Conservation (phyloP, 2,888 invertebrate genomes). For the Nomada lathburiana region DNA sequence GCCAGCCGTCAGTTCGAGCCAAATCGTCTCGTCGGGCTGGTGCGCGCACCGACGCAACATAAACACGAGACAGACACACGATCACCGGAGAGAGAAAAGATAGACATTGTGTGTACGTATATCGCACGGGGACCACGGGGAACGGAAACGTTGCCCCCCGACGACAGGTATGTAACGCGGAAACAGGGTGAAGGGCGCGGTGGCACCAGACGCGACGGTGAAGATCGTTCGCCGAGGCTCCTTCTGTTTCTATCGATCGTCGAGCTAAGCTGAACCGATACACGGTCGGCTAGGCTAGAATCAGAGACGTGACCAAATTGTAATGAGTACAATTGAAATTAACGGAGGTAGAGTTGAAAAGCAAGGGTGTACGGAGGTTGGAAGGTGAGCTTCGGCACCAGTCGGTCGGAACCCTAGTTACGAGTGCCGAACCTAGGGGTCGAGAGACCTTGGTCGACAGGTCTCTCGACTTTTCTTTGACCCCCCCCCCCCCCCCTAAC, state of each 20-base stretch:
- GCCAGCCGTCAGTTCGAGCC: conserved; percentile 34
- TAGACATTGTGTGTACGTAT: not conserved
- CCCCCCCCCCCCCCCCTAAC: not conserved
- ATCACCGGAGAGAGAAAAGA: not conserved
- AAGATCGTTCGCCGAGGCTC: conserved; percentile 14
- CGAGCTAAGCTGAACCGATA: not conserved
- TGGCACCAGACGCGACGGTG: conserved; percentile 62
- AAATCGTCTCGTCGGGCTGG: conserved; percentile 13
- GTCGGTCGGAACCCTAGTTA: conserved; percentile 84
- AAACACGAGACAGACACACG: conserved; percentile 21
- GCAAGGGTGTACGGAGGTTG: conserved; percentile 80
- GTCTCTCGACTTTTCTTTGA: conserved; percentile 75
- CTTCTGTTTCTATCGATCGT: not conserved
- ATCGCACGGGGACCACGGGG: conserved; percentile 36
- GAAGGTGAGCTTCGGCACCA: conserved; percentile 82
- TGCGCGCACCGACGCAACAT: conserved; percentile 25
- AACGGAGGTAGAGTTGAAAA: conserved; percentile 16
- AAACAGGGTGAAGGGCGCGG: conserved; percentile 56
- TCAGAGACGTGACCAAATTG: not conserved
- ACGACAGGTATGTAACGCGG: conserved; percentile 61
- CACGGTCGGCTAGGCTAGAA: conserved; percentile 9
- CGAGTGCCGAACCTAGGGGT: conserved; percentile 84
- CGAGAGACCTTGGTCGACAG: conserved; percentile 73
- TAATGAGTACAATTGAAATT: not conserved
- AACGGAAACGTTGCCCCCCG: conserved; percentile 43